phyloP scores from a whole-genome alignment of 2,113 vertebrate species.

The Vanacampus margaritifer region DNA sequence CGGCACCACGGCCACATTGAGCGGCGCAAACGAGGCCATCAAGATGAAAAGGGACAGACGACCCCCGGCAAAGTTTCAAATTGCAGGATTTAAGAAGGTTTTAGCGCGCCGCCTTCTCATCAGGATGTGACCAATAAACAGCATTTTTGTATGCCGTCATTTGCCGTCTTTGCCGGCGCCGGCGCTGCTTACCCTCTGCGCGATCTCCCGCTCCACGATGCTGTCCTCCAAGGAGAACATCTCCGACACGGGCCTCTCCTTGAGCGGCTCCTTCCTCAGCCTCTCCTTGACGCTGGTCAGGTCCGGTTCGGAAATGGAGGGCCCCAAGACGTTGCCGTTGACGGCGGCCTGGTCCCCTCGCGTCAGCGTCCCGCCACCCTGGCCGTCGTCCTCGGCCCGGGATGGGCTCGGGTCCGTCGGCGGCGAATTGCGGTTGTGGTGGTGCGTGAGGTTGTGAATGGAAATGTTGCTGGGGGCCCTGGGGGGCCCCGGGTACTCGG shows the following conservation, averaged over 20 bases:
- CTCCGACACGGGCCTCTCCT: conserved; percentile 93
- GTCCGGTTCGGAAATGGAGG: conserved; percentile 93
- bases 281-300: conserved; percentile 94
- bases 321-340: conserved; percentile 84
- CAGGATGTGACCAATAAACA: too few species aligned
- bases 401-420: conserved; percentile 42
- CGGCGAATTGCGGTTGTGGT: conserved; percentile 62
- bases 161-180: too few species aligned
- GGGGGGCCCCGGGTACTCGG: conserved; percentile 88
- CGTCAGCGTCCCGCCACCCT: conserved; percentile 68
- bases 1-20: background rate
- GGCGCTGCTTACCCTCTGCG: too few species aligned
- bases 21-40: background rate
- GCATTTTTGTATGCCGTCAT: too few species aligned
- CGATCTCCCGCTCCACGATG: conserved; percentile 94
- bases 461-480: conserved; percentile 78
- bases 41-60: conserved; percentile 22
- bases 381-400: conserved; percentile 60
- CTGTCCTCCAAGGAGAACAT: conserved; percentile 96
- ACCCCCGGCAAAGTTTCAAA: too few species aligned
- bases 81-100: too few species aligned
- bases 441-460: conserved; percentile 63
- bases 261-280: conserved; percentile 90
- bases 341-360: conserved; percentile 79
- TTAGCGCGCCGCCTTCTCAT: too few species aligned